Evolutionary conservation across 2,113 vertebrate genomes (phyloP), one percentile per base, ranked within the genome.

Genomic region (Siniperca chuatsi): DNA sequence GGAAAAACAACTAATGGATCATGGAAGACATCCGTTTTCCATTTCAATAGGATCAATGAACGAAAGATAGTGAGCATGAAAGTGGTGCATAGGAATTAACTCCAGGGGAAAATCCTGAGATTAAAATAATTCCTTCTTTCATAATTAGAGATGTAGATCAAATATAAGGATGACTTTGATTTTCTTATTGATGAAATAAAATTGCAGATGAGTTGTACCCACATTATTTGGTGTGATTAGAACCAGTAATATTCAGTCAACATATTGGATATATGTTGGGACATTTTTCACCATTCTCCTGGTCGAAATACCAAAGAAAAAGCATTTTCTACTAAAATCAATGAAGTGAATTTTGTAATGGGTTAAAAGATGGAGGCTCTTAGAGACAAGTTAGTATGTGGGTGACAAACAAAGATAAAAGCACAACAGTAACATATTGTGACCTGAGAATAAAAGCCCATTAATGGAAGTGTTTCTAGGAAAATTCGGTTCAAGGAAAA

Each of bases 41-140:
- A 71, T 89, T 89, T 92, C 92, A 89, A 82, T 88, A 84, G 79
- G 89, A 92, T 92, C 81, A 82, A 89, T 91, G 80, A 62, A 25
- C 67, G 81, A 82, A 90, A 85, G 61, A 87, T 87, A 82, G 77
- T 12, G 83, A 85, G 89, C 79, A 74, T 85, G 71, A 81, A 87
- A 87, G 74, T 61, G 78, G 44, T 80, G 72, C 81, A 84, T 35
- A 20, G 58, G 76, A 85, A 81, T 86, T 72, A 78, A 71, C 67
- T 78, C 83, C 10, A 65, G 48, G 60, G 58, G 78, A 83, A 78
- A 78, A 69, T 75, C 68, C 18, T 46, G 1, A 25, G 29, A 66
- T 25, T 69, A 15, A 70, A 90, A 79, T 35, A 44, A 82, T 60
- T 83, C 62, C 68, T 37, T 60, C 46, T 82, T 87, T 88, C 42